A percentile compares a stretch with the other conserved stretches of the same genome.
Evolutionary conservation across 1,140 invertebrate species (phyloP).

Genomic region (Cepaea nemoralis): DNA sequence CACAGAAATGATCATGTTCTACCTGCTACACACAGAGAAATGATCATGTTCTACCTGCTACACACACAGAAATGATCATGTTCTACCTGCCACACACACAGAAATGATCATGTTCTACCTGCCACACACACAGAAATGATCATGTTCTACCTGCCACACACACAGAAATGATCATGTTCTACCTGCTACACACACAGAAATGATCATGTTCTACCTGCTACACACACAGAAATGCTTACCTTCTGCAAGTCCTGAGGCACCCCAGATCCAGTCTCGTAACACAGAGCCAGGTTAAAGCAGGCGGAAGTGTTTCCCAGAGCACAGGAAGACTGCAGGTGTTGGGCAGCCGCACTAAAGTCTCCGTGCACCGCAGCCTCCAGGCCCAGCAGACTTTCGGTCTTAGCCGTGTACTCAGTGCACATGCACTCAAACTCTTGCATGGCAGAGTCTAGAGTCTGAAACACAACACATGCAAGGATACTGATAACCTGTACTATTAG

Average conservation of each 20-base stretch:
- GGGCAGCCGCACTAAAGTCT: slow-evolving; percentile 23
- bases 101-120: too few relatives aligned
- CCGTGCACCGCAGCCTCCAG: slow-evolving; percentile 9
- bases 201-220: too few relatives aligned
- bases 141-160: too few relatives aligned
- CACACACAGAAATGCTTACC: slow-evolving; percentile 8
- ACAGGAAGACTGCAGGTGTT: slow-evolving; percentile 29
- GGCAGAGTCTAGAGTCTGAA: slow-evolving; percentile 27
- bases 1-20: too few relatives aligned
- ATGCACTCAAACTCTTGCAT: slow-evolving; percentile 34
- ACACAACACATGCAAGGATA: background rate
- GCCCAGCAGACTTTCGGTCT: slow-evolving; percentile 30
- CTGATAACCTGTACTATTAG: too few relatives aligned
- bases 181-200: too few relatives aligned
- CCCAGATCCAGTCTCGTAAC: slow-evolving; percentile 35
- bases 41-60: too few relatives aligned
- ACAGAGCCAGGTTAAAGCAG: slow-evolving; percentile 35
- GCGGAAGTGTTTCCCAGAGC: slow-evolving; percentile 25
- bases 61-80: too few relatives aligned
- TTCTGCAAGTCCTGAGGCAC: slow-evolving; percentile 20
- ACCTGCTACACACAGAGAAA: too few relatives aligned
- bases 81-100: too few relatives aligned
- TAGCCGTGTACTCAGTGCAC: slow-evolving; percentile 37
- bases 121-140: too few relatives aligned
- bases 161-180: too few relatives aligned